These are phyloP conservation scores for Perca fluviatilis DNA, from an alignment of 2,113 vertebrate species.

Conservation along the genomic window DNA sequence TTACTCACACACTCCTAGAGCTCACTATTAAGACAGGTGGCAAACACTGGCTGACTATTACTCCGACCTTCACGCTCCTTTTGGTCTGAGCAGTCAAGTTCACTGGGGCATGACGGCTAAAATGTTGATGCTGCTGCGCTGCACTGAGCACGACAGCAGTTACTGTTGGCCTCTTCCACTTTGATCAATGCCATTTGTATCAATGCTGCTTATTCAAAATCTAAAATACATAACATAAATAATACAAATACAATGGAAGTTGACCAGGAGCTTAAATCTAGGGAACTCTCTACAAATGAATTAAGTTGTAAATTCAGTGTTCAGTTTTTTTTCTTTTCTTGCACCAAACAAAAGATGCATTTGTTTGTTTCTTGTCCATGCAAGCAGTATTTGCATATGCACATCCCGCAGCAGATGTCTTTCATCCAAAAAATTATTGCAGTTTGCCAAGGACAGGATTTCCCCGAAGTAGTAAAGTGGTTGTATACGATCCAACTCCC, in stretches of 20 bases:
- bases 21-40: slow-evolving; percentile 45
- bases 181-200: slow-evolving; percentile 21
- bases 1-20: neutral
- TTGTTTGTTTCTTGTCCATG: slow-evolving; percentile 23
- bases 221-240: neutral
- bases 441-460: slow-evolving; percentile 48
- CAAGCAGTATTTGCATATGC: slow-evolving; percentile 16
- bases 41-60: slow-evolving; percentile 33
- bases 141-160: slow-evolving; percentile 36
- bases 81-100: slow-evolving; percentile 32
- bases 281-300: slow-evolving; percentile 3
- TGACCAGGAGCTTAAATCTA: slow-evolving; percentile 1
- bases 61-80: slow-evolving; percentile 17
- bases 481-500: neutral
- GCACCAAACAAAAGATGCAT: slow-evolving; percentile 35
- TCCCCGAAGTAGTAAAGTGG: slow-evolving; percentile 18
- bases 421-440: slow-evolving; percentile 23
- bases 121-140: slow-evolving; percentile 42
- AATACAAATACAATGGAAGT: slow-evolving; percentile 19
- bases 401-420: slow-evolving; percentile 36
- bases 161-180: slow-evolving; percentile 35
- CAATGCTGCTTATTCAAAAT: slow-evolving; percentile 24
- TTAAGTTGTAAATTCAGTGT: slow-evolving; percentile 12
- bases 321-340: neutral
- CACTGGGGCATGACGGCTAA: slow-evolving; percentile 56